Conservation (phyloP, 2,888 invertebrate genomes). For the Lottia gigantea region DNA sequence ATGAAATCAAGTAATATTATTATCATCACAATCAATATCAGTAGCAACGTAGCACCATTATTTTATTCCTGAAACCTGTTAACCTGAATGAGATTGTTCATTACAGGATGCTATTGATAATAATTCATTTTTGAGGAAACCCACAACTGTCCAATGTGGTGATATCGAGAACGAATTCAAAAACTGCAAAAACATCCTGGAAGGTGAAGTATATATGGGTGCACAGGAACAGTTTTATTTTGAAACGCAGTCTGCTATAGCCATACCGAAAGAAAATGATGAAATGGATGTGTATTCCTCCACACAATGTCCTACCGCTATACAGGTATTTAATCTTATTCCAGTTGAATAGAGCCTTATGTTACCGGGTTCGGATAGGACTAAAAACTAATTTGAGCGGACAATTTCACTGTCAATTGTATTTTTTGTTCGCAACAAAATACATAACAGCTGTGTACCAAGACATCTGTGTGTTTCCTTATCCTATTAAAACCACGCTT, state of each 20-base stretch:
- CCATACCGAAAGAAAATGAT: constrained; percentile 75
- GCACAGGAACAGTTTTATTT: constrained; percentile 98
- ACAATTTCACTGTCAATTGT: too few relatives aligned
- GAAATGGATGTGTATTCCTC: constrained; percentile 88
- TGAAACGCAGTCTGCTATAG: constrained; percentile 77
- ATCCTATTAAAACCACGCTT: too few relatives aligned
- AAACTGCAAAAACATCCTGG: constrained; percentile 77
- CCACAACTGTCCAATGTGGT: constrained; percentile 61
- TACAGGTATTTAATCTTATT: constrained; percentile 32
- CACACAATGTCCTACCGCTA: constrained; percentile 74
- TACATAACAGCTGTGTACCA: too few relatives aligned
- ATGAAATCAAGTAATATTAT: too few relatives aligned
- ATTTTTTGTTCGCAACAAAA: too few relatives aligned
- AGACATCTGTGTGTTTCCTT: too few relatives aligned
- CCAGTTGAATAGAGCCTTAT: too few relatives aligned
- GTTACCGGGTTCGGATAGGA: too few relatives aligned
- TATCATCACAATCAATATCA: too few relatives aligned
- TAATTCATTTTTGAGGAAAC: background rate
- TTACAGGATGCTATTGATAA: background rate
- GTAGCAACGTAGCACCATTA: too few relatives aligned
- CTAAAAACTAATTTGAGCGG: too few relatives aligned
- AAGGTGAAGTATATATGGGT: constrained; percentile 83
- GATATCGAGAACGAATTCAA: constrained; percentile 77
- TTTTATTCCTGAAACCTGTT: too few relatives aligned
- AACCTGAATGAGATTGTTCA: background rate